A percentile compares a stretch with the other conserved stretches of the same genome.
These are phyloP conservation scores for Metellina segmentata DNA, from an alignment of 2,888 invertebrate species.

Conservation along the genomic window DNA sequence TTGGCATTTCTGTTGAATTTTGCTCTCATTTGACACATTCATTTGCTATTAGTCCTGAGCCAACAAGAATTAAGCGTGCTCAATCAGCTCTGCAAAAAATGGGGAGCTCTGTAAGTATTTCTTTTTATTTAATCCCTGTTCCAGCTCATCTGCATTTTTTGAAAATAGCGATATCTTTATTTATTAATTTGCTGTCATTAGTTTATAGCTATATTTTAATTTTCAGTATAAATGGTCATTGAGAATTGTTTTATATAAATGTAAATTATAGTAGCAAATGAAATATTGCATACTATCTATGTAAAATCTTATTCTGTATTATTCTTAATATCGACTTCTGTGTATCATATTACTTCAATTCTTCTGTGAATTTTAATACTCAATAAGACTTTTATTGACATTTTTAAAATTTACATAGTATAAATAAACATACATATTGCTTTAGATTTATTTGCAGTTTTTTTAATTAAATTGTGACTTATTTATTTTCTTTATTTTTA, in stretches of 20 bases:
- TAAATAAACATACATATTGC: neutral
- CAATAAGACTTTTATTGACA: neutral
- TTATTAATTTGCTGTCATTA: neutral
- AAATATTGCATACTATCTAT: too few relatives aligned
- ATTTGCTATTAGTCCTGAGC: slow-evolving; percentile 90
- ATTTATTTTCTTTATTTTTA: slow-evolving; percentile 6
- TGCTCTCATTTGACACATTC: slow-evolving; percentile 97
- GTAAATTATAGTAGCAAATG: too few relatives aligned
- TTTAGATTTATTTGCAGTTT: neutral
- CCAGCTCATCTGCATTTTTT: neutral
- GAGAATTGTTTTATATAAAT: too few relatives aligned
- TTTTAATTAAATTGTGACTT: neutral
- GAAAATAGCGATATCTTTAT: neutral
- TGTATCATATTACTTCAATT: neutral
- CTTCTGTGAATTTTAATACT: neutral
- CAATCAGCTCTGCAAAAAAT: slow-evolving; percentile 92
- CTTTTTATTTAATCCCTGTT: neutral
- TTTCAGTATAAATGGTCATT: neutral
- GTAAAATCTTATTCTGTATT: neutral
- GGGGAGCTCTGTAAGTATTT: slow-evolving; percentile 91
- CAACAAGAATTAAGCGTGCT: slow-evolving; percentile 88
- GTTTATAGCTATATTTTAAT: neutral
- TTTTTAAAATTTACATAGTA: neutral
- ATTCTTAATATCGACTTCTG: neutral
- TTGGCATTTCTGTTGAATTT: slow-evolving; percentile 99